Percentiles rank a stretch among this genome's conserved stretches.
Evolutionary conservation across 2,797 vertebrate genomes (phyloP).

Genomic region (Paramormyrops hopkinsi): DNA sequence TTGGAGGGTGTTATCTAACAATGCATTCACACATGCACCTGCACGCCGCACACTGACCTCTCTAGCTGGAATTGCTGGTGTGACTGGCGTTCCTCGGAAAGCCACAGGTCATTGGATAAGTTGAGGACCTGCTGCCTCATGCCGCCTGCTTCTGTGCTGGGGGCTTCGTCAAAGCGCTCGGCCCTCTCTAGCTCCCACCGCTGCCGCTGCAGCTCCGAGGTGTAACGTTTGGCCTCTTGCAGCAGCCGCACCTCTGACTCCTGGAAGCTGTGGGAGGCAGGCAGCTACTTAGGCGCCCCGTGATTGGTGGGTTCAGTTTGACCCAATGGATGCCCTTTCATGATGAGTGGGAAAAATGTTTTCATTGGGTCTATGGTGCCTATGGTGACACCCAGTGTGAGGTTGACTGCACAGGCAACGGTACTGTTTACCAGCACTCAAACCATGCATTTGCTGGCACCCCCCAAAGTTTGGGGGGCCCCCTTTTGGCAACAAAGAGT

Average conservation of each 20-base stretch:
- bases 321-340: neutral
- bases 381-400: neutral
- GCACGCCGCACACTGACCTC: conserved; percentile 60
- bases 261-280: conserved; percentile 60
- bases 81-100: conserved; percentile 66
- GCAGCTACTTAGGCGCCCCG: neutral
- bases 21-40: neutral
- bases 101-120: conserved; percentile 68
- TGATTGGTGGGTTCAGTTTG: neutral
- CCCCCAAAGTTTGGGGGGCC: neutral
- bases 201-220: conserved; percentile 63
- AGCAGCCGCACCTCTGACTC: conserved; percentile 72
- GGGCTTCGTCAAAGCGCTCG: conserved; percentile 64
- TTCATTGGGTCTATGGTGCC: neutral
- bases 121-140: conserved; percentile 76
- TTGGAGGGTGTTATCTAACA: neutral
- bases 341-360: neutral
- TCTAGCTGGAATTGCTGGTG: conserved; percentile 65
- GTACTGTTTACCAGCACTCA: neutral
- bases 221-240: conserved; percentile 64
- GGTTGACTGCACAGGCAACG: neutral
- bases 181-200: conserved; percentile 59
- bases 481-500: neutral
- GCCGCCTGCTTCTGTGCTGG: conserved; percentile 67
- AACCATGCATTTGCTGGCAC: neutral